Percentiles rank a stretch among this genome's conserved stretches.
phyloP scores from a whole-genome alignment of 2,888 invertebrate species.

The Monoplex corrugatus region DNA sequence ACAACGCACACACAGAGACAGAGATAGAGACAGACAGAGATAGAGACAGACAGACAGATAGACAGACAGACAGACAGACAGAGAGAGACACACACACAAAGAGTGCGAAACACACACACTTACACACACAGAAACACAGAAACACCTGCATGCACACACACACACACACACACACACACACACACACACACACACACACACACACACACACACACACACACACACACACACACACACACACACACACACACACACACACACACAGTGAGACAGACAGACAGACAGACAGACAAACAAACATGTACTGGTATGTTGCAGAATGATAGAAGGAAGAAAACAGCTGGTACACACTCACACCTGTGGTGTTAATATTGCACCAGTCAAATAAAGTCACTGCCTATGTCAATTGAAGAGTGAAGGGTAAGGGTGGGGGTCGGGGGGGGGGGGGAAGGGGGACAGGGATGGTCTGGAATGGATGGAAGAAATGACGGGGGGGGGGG shows the following conservation, averaged over 20 bases:
- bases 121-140: background rate
- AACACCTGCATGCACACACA: background rate
- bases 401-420: no score
- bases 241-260: constrained; percentile 2
- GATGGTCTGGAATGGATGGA: no score
- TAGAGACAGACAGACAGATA: background rate
- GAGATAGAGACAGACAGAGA: background rate
- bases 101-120: background rate
- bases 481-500: no score
- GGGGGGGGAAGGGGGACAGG: no score
- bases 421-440: no score
- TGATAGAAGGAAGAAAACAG: no score
- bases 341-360: no score
- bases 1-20: no score
- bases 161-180: background rate
- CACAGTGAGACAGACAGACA: background rate
- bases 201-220: background rate
- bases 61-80: background rate
- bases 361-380: no score
- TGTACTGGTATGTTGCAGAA: no score
- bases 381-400: no score
- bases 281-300: background rate
- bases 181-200: background rate
- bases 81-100: background rate
- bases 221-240: background rate